phyloP scores from a whole-genome alignment of 1,140 invertebrate species.

The Papilio machaon region DNA sequence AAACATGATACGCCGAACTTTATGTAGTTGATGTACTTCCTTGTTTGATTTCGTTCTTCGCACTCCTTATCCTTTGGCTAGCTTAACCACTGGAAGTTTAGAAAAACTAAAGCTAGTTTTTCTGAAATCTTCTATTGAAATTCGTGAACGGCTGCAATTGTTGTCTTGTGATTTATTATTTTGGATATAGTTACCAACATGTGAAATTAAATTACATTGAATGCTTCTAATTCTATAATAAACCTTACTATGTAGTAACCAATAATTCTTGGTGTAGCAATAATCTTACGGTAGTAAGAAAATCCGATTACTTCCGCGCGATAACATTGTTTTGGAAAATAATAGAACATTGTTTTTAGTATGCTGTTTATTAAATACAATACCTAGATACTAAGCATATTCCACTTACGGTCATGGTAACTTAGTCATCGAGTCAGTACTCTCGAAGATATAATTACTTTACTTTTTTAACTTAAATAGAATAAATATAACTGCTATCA shows the following conservation, averaged over 20 bases:
- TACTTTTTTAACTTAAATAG: no score
- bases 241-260: not conserved
- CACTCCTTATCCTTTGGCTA: no score
- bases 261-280: not conserved
- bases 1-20: no score
- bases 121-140: no score
- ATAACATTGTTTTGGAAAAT: constrained; percentile 23
- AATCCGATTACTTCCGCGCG: constrained; percentile 10
- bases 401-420: not conserved
- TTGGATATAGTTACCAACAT: not conserved
- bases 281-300: not conserved
- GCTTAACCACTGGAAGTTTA: no score
- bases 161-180: not conserved
- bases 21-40: no score
- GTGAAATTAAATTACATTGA: not conserved
- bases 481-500: no score
- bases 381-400: not conserved
- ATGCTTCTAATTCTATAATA: not conserved
- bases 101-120: no score
- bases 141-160: no score
- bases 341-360: constrained; percentile 14
- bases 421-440: not conserved
- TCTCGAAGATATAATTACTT: not conserved
- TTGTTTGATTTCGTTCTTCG: no score
- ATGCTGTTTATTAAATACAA: constrained; percentile 6